Evolutionary conservation across 2,113 vertebrate genomes (phyloP).

Genomic region (Pteronura brasiliensis): DNA sequence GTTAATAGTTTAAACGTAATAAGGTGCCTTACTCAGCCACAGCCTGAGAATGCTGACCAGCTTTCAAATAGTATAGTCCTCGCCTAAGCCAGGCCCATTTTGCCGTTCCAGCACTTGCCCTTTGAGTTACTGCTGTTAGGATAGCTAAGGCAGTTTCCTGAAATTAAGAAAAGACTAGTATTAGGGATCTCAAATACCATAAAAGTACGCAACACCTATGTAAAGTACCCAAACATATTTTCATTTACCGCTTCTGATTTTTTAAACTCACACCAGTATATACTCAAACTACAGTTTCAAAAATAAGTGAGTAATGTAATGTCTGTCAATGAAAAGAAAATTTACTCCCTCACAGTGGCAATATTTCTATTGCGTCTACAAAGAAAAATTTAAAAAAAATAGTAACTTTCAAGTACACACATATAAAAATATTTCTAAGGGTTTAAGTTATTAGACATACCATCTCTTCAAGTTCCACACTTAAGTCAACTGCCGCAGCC

Average conservation of each 20-base stretch:
- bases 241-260: background rate
- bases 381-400: background rate
- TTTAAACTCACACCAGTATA: background rate
- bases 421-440: background rate
- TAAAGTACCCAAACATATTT: conserved; percentile 7
- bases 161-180: conserved; percentile 41
- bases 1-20: background rate
- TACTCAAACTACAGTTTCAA: background rate
- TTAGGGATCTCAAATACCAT: conserved; percentile 29
- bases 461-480: conserved; percentile 92
- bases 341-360: background rate
- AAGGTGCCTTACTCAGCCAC: conserved; percentile 90
- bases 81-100: conserved; percentile 98
- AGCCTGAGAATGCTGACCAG: conserved; percentile 89
- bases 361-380: background rate
- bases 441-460: conserved; percentile 77
- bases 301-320: background rate
- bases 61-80: conserved; percentile 93
- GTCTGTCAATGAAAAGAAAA: conserved; percentile 27
- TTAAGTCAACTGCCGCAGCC: conserved; percentile 91
- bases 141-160: conserved; percentile 91
- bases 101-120: conserved; percentile 89
- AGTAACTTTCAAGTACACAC: background rate
- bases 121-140: conserved; percentile 90
- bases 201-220: background rate